Evolutionary conservation across 30 jellyfish, hydroid and myxozoan genomes (phyloP).

Genomic region (Hydractinia echinata): DNA sequence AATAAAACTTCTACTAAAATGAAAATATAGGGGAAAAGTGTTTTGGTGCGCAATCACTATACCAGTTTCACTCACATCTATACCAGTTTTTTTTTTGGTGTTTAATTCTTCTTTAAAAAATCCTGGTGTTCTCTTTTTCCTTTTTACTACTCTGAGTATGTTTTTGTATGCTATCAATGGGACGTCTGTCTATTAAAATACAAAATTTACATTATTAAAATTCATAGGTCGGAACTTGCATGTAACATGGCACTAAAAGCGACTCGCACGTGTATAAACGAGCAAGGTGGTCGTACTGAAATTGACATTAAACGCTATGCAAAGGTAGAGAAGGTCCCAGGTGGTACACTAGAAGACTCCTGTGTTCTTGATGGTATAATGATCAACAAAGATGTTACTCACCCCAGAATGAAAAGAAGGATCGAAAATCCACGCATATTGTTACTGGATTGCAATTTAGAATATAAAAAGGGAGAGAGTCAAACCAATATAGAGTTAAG

Average conservation of each 20-base stretch:
- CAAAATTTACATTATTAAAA: background rate
- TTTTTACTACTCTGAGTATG: too few species aligned
- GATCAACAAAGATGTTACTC: slow-evolving; percentile 87
- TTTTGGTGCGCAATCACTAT: too few species aligned
- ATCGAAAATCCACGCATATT: slow-evolving; percentile 85
- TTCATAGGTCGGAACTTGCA: slow-evolving; percentile 75
- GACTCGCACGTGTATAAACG: slow-evolving; percentile 63
- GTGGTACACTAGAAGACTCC: slow-evolving; percentile 91
- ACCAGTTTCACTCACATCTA: too few species aligned
- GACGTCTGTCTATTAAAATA: background rate
- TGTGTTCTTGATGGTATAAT: slow-evolving; percentile 83
- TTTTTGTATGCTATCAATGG: too few species aligned
- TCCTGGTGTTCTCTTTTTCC: too few species aligned
- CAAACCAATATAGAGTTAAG: slow-evolving; percentile 73
- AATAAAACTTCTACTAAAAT: too few species aligned
- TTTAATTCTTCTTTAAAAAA: too few species aligned
- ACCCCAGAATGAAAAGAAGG: slow-evolving; percentile 91
- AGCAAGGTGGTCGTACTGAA: slow-evolving; percentile 71
- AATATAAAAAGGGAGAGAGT: slow-evolving; percentile 88
- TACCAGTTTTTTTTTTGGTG: too few species aligned
- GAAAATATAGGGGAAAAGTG: too few species aligned
- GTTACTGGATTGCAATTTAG: slow-evolving; percentile 81
- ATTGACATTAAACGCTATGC: slow-evolving; percentile 88
- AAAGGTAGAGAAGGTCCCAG: slow-evolving; percentile 95
- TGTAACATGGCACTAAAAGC: slow-evolving; percentile 84